Conservation (phyloP, 1,140 invertebrate genomes). For the Dreissena rostriformis region DNA sequence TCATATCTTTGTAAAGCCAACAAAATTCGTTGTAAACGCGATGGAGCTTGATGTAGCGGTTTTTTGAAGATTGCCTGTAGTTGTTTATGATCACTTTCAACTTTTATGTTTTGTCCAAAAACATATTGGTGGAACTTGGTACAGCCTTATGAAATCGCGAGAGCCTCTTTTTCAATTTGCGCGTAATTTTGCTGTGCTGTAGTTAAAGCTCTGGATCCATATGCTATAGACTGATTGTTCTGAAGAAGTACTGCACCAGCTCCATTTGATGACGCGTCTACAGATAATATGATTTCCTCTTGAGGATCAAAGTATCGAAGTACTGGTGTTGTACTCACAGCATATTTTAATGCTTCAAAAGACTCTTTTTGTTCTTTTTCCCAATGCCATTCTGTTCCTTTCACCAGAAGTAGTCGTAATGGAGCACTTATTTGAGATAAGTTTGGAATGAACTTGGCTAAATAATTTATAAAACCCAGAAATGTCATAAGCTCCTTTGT, state of each 20-base stretch:
- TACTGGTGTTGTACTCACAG: constrained; percentile 57
- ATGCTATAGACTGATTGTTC: constrained; percentile 57
- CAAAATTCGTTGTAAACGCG: constrained; percentile 55
- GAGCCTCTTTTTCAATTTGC: constrained; percentile 75
- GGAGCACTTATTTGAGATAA: constrained; percentile 31
- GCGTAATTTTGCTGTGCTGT: constrained; percentile 76
- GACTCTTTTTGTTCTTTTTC: constrained; percentile 50
- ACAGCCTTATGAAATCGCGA: constrained; percentile 76
- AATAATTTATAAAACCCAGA: constrained; percentile 75
- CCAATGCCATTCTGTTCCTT: constrained; percentile 48
- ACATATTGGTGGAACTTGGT: constrained; percentile 83
- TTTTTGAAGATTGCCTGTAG: constrained; percentile 59
- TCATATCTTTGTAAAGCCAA: constrained; percentile 80
- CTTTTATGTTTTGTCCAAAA: constrained; percentile 73
- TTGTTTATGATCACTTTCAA: constrained; percentile 65
- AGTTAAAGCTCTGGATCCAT: constrained; percentile 77
- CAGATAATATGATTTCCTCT: constrained; percentile 15
- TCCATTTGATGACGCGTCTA: constrained; percentile 67
- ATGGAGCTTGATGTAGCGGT: constrained; percentile 36
- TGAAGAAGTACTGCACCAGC: constrained; percentile 72
- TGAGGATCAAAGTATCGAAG: constrained; percentile 51
- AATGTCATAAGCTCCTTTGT: constrained; percentile 43
- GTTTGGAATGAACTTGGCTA: constrained; percentile 75
- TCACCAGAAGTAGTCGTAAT: constrained; percentile 27
- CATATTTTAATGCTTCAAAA: constrained; percentile 41